Base-by-base conservation (phyloP, 2,113 vertebrate genomes). In the Cygnus buccinator region DNA sequence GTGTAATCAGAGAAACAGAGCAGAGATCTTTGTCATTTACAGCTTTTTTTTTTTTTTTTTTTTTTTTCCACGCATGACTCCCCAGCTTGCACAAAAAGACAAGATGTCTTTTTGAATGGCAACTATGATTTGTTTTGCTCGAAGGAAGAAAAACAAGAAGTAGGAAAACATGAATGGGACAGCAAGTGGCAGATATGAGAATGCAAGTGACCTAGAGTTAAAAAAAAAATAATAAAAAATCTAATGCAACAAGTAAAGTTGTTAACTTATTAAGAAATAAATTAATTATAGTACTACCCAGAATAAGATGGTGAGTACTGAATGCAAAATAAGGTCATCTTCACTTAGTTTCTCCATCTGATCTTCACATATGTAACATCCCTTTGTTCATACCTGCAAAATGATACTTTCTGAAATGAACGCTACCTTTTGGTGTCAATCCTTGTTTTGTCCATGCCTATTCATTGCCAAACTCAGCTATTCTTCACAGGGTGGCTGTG, bases 1-100 rank as follows among this genome's bases (percentile, higher is more conserved):
- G 75, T 88, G 95, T 66, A 96, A 93, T 78, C 76, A 96, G 90
- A 97, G 48, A 94, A 66, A 93, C 89, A 82, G 79, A 82, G 59
- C 52, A 85, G 93, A 94, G 54, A 52, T n/a, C 35, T 50, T 35
- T 89, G 46, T 83, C 26, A 87, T 96, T 97, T 98, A 96, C 91
- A 93, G 39, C 18, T 50, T 28, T 59, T 52, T 74, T 71, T 58
- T 79, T 33, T 48, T 39, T 54, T 81, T 63, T 43, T 63, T 22
- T 48, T 46, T 46, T 48, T 46, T 48, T 22, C 19, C 2, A 2
- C 18, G 19, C 13, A 74, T 11, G 79, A 67, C 4, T 80, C 61
- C 67, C 74, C 95, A 57, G 22, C 35, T 86, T 83, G 19, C 11
- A 76, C 63, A 73, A 81, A 90, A 50, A 50, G 48, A 83, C 11